These are phyloP conservation scores for Elgaria multicarinata DNA, from an alignment of 2,113 vertebrate genomes.

Conservation along the genomic window DNA sequence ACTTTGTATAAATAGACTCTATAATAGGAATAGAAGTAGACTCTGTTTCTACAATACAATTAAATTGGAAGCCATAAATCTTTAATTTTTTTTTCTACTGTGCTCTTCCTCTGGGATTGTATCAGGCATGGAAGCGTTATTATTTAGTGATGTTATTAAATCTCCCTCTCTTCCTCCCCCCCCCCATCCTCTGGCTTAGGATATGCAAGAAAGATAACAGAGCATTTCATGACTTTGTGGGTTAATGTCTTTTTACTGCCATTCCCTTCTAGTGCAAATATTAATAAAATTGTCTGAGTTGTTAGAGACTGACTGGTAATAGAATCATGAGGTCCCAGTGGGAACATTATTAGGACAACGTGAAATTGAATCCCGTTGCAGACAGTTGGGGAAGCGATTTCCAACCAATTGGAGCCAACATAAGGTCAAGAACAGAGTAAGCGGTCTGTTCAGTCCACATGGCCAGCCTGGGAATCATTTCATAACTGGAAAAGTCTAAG, in stretches of 20 bases:
- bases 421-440: constrained; percentile 16
- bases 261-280: constrained; percentile 20
- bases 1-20: constrained; percentile 2
- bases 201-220: constrained; percentile 31
- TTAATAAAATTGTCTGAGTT: constrained; percentile 14
- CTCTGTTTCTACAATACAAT: not conserved
- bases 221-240: constrained; percentile 21
- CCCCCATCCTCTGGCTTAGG: not conserved
- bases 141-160: constrained; percentile 12
- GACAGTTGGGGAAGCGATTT: constrained; percentile 11
- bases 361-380: constrained; percentile 16
- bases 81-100: not conserved
- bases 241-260: constrained; percentile 31
- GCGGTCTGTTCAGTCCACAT: not conserved
- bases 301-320: not conserved
- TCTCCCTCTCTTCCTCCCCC: not conserved
- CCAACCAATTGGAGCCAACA: constrained; percentile 17
- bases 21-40: constrained; percentile 16
- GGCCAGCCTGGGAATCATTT: constrained; percentile 4
- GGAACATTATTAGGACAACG: not conserved
- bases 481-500: not conserved
- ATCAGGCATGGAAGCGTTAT: constrained; percentile 9
- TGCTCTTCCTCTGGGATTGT: constrained; percentile 20
- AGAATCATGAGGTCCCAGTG: not conserved
- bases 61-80: not conserved